Conservation (phyloP, 64 coral and sea anemone genomes). For the Porites australiensis region DNA sequence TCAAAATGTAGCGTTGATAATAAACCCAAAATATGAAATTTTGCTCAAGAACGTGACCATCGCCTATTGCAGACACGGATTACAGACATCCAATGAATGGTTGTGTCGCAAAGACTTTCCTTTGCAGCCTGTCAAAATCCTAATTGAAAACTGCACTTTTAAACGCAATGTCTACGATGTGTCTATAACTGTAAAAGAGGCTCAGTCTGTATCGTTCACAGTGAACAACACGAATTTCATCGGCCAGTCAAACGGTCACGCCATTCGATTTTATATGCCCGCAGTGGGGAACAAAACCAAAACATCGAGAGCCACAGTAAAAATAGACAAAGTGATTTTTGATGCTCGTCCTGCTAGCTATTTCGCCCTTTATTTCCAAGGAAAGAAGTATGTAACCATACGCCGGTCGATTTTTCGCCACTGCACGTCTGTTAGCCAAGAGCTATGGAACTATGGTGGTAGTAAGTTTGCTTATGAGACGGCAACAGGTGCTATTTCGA, state of each 20-base stretch:
- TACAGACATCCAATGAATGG: not conserved
- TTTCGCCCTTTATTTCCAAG: not conserved
- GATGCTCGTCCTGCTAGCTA: slow-evolving; percentile 10
- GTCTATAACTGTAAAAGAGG: not conserved
- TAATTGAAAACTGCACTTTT: slow-evolving; percentile 24
- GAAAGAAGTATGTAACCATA: slow-evolving; percentile 14
- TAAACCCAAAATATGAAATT: slow-evolving; percentile 25
- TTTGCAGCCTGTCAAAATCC: not conserved
- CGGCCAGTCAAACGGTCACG: not conserved
- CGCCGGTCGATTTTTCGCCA: slow-evolving; percentile 5
- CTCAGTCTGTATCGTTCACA: not conserved
- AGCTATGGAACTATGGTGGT: not conserved
- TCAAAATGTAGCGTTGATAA: not conserved
- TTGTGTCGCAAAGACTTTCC: not conserved
- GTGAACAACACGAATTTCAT: not conserved
- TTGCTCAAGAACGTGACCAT: not conserved
- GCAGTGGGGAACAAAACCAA: not conserved
- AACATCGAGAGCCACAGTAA: not conserved
- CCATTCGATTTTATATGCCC: not conserved
- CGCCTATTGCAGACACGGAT: not conserved
- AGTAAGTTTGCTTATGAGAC: slow-evolving; percentile 12
- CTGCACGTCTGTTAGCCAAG: not conserved
- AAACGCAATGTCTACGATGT: slow-evolving; percentile 4
- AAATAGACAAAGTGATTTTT: slow-evolving; percentile 23
- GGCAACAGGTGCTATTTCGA: not conserved